Conservation (phyloP, 2,888 invertebrate genomes). For the Scaptomyza parva region DNA sequence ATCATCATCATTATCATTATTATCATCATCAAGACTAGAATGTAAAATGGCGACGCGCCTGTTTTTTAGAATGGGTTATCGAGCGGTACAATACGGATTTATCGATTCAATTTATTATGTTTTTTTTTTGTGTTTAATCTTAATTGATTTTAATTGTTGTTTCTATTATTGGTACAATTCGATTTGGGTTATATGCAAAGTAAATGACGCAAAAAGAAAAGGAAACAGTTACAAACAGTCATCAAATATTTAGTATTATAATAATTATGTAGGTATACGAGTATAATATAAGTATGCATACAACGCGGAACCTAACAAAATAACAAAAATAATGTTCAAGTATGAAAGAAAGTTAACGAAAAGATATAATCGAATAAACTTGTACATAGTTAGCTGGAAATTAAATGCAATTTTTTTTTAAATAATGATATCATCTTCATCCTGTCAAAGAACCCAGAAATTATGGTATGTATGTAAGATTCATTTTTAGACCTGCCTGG, state of each 20-base stretch:
- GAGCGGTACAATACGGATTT: constrained; percentile 53
- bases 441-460: constrained; percentile 49
- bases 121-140: constrained; percentile 29
- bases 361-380: constrained; percentile 39
- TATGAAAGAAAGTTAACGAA: constrained; percentile 26
- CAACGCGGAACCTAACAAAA: constrained; percentile 64
- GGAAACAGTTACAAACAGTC: constrained; percentile 63
- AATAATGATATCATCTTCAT: constrained; percentile 48
- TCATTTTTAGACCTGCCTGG: constrained; percentile 32
- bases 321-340: constrained; percentile 33
- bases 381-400: constrained; percentile 21
- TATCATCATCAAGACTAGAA: constrained; percentile 69
- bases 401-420: constrained; percentile 29
- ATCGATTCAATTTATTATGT: constrained; percentile 21
- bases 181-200: constrained; percentile 60
- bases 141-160: constrained; percentile 36
- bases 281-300: constrained; percentile 61
- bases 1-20: constrained; percentile 49
- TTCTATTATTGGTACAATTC: constrained; percentile 45
- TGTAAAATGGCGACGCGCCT: constrained; percentile 61
- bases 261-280: constrained; percentile 50
- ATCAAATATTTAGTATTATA: constrained; percentile 61
- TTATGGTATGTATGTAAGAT: not conserved
- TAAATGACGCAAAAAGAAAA: constrained; percentile 37
- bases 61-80: constrained; percentile 48